Percentiles rank a stretch among this genome's conserved stretches.
These are phyloP conservation scores for Xestia c-nigrum DNA, from an alignment of 2,888 invertebrate genomes.

Conservation along the genomic window DNA sequence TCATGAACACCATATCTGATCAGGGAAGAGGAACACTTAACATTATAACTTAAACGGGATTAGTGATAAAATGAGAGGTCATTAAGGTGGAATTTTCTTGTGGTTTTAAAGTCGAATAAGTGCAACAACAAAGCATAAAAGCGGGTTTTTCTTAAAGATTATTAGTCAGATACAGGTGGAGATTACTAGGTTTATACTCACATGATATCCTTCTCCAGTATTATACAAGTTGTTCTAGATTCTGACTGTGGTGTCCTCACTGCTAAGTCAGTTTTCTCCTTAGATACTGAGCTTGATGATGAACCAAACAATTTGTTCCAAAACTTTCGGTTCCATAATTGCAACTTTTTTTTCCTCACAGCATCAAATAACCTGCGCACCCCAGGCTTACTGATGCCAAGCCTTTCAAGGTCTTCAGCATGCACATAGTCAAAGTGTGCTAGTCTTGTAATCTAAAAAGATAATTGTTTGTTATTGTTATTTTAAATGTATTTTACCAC, in stretches of 20 bases:
- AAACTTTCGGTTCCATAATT: constrained; percentile 95
- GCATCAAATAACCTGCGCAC: constrained; percentile 97
- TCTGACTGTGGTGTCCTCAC: constrained; percentile 81
- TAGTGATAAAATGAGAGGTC: neutral
- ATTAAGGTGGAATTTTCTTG: constrained; percentile 3
- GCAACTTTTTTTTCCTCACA: constrained; percentile 96
- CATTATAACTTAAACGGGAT: too few relatives aligned
- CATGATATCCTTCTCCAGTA: constrained; percentile 95
- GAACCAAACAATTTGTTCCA: constrained; percentile 94
- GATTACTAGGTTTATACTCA: constrained; percentile 73
- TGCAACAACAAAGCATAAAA: constrained; percentile 3
- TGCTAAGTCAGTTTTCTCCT: constrained; percentile 88
- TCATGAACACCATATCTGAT: neutral
- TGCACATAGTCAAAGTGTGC: constrained; percentile 99
- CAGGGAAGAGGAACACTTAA: constrained; percentile 4
- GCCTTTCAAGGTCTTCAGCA: constrained; percentile 97
- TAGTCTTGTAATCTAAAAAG: constrained; percentile 94
- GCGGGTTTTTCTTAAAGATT: neutral
- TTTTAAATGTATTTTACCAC: neutral
- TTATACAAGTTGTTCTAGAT: constrained; percentile 93
- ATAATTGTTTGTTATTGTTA: constrained; percentile 5
- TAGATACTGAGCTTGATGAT: constrained; percentile 81
- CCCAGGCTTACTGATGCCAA: constrained; percentile 98
- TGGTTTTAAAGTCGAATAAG: neutral
- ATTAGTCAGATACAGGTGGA: neutral